Evolutionary conservation across 2,113 vertebrate genomes (phyloP).

Genomic region (Corydoras maculifer): DNA sequence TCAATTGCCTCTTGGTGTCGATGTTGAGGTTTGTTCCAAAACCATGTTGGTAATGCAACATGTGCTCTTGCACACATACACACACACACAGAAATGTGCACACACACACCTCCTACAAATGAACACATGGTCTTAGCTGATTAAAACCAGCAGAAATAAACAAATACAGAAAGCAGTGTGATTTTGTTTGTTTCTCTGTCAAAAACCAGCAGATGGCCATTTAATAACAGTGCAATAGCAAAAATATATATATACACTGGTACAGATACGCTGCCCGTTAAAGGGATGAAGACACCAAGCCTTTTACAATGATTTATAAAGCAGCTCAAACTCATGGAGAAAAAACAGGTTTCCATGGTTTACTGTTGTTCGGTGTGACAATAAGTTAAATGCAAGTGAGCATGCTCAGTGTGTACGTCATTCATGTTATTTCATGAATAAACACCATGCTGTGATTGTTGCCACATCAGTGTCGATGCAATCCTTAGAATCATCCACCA

Average conservation of each 20-base stretch:
- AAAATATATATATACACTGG: no score
- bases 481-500: no score
- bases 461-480: no score
- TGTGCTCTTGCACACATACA: slow-evolving; percentile 1
- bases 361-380: no score
- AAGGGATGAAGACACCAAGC: background rate
- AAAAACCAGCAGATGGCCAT: slow-evolving; percentile 26
- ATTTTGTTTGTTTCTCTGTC: slow-evolving; percentile 20
- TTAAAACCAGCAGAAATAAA: slow-evolving; percentile 38
- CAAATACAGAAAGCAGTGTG: slow-evolving; percentile 3
- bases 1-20: slow-evolving; percentile 28
- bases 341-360: no score
- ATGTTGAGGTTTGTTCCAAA: slow-evolving; percentile 38
- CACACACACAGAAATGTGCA: background rate
- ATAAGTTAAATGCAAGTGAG: no score
- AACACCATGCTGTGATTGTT: no score
- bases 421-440: no score
- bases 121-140: slow-evolving; percentile 36
- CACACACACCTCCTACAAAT: slow-evolving; percentile 9
- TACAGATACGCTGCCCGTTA: no score
- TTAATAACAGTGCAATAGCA: slow-evolving; percentile 14
- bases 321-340: no score
- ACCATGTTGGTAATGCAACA: slow-evolving; percentile 22
- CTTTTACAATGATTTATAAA: background rate
- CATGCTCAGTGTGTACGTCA: no score